Conservation (phyloP, 1,140 invertebrate genomes). For the Pararge aegeria region DNA sequence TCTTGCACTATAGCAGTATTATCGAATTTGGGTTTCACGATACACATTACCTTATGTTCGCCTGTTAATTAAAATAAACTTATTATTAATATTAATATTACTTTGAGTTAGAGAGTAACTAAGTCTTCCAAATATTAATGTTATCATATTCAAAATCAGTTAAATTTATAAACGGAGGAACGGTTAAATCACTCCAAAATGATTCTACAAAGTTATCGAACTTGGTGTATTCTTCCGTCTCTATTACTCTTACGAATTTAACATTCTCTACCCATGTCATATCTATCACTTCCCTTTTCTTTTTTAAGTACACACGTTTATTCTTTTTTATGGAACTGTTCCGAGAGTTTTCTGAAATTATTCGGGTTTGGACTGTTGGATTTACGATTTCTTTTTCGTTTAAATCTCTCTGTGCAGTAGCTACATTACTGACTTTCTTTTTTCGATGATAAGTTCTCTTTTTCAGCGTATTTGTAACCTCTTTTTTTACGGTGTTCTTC, state of each 20-base stretch:
- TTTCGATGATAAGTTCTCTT: not conserved
- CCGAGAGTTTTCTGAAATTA: not conserved
- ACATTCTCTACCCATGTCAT: conserved; percentile 57
- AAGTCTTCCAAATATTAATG: not conserved
- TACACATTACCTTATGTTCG: no score
- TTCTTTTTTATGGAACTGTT: not conserved
- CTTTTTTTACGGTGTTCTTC: not conserved
- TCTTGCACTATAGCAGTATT: no score
- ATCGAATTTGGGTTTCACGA: no score
- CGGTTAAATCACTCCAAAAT: conserved; percentile 49
- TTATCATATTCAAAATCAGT: conserved; percentile 28
- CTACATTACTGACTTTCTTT: not conserved
- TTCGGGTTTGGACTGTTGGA: not conserved
- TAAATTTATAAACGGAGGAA: conserved; percentile 36
- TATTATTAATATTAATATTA: no score
- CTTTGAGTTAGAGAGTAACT: no score
- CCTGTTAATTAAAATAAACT: no score
- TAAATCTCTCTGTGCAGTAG: no score
- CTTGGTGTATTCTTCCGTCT: conserved; percentile 40
- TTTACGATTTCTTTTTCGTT: not conserved
- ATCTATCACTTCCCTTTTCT: conserved; percentile 30
- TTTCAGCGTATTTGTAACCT: not conserved
- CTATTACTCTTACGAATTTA: conserved; percentile 45
- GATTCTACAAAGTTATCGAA: conserved; percentile 30
- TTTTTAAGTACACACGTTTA: not conserved